Evolutionary conservation across 1,140 invertebrate genomes (phyloP).

Genomic region (Watersipora subatra): DNA sequence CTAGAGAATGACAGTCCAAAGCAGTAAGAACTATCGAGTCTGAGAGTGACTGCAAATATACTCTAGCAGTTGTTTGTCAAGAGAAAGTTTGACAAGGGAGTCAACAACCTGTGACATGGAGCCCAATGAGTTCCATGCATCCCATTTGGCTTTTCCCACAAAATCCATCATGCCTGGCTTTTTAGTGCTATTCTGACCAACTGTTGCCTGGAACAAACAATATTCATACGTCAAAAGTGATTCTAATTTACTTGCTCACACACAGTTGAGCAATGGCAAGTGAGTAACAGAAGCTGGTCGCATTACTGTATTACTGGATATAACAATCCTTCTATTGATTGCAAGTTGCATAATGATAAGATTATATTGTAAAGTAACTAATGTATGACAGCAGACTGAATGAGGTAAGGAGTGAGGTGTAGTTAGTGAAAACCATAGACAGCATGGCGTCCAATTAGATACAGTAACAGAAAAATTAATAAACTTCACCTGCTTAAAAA

Average conservation of each 20-base stretch:
- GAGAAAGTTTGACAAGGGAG: no score
- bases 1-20: no score
- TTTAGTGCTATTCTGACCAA: conserved; percentile 43
- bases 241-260: neutral
- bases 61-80: no score
- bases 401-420: neutral
- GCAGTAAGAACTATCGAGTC: no score
- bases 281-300: neutral
- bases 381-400: neutral
- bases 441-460: no score
- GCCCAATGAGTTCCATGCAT: conserved; percentile 48
- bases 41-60: no score
- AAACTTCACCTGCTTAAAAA: conserved; percentile 50
- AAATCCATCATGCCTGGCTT: conserved; percentile 52
- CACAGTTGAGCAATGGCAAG: neutral
- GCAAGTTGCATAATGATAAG: no score
- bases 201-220: conserved; percentile 40
- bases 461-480: no score
- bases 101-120: conserved; percentile 35
- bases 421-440: no score
- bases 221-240: neutral
- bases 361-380: no score
- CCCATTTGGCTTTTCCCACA: conserved; percentile 51
- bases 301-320: no score
- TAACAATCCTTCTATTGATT: no score